Evolutionary conservation across 2,797 vertebrate species (phyloP).

Genomic region (Cephalopachus bancanus): DNA sequence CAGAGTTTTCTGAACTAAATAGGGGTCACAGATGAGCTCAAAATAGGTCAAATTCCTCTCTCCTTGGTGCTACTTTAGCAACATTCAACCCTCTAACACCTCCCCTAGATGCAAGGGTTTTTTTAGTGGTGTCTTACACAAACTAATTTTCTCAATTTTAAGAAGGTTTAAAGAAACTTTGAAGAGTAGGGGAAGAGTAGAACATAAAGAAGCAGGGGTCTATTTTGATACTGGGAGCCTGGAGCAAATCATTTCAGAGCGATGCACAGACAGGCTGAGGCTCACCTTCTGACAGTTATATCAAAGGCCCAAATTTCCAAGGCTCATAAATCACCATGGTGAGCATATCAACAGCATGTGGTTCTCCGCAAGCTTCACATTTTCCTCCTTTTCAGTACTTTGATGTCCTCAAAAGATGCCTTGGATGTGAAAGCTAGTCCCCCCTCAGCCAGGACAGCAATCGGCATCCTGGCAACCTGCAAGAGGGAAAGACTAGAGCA

Average conservation of each 20-base stretch:
- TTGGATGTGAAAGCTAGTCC: conserved; percentile 73
- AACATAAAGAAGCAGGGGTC: conserved; percentile 34
- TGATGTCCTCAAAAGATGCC: conserved; percentile 60
- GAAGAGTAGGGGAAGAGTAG: neutral
- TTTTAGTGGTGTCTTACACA: conserved; percentile 44
- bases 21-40: neutral
- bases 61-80: neutral
- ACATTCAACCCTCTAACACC: conserved; percentile 43
- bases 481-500: conserved; percentile 72
- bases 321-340: conserved; percentile 75
- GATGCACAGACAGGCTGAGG: conserved; percentile 60
- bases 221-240: conserved; percentile 75
- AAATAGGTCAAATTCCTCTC: neutral
- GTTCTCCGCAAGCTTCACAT: conserved; percentile 76
- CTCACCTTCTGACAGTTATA: conserved; percentile 76
- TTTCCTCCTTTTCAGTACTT: conserved; percentile 67
- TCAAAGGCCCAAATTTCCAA: conserved; percentile 77
- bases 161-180: conserved; percentile 44
- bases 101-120: conserved; percentile 19
- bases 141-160: conserved; percentile 37
- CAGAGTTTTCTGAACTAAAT: conserved; percentile 26
- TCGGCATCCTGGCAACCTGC: conserved; percentile 38
- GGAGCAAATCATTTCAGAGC: conserved; percentile 20
- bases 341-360: conserved; percentile 62
- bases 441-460: conserved; percentile 68